These are phyloP conservation scores for Serrognathus titanus DNA, from an alignment of 2,888 invertebrate genomes.

Conservation along the genomic window DNA sequence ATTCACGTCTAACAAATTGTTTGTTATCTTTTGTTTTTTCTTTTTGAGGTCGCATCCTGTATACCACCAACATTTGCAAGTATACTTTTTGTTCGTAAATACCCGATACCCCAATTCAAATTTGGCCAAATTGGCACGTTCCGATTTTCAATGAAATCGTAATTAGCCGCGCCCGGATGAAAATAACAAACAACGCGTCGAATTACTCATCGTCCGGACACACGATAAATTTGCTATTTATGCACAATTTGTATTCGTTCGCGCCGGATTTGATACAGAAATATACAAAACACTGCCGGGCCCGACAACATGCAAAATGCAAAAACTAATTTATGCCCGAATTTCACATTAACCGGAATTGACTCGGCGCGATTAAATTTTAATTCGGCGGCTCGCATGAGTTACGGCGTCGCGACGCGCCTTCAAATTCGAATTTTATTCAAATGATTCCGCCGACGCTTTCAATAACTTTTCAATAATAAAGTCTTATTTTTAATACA, in stretches of 20 bases:
- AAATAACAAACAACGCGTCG: no score
- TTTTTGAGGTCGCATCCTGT: no score
- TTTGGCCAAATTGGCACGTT: no score
- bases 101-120: no score
- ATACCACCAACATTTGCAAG: no score
- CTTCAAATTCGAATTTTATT: background rate
- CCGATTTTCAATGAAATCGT: no score
- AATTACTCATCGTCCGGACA: background rate
- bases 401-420: background rate
- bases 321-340: background rate
- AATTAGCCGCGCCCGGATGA: no score
- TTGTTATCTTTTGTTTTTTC: no score
- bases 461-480: background rate
- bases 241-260: constrained; percentile 8
- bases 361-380: background rate
- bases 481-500: background rate
- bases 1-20: no score
- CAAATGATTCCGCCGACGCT: background rate
- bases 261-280: constrained; percentile 1
- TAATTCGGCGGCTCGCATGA: background rate
- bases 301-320: background rate
- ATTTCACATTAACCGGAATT: background rate
- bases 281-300: background rate
- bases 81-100: no score
- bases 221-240: constrained; percentile 7